Evolutionary conservation across 2,888 invertebrate species (phyloP).

Genomic region (Orchesellides sinensis): DNA sequence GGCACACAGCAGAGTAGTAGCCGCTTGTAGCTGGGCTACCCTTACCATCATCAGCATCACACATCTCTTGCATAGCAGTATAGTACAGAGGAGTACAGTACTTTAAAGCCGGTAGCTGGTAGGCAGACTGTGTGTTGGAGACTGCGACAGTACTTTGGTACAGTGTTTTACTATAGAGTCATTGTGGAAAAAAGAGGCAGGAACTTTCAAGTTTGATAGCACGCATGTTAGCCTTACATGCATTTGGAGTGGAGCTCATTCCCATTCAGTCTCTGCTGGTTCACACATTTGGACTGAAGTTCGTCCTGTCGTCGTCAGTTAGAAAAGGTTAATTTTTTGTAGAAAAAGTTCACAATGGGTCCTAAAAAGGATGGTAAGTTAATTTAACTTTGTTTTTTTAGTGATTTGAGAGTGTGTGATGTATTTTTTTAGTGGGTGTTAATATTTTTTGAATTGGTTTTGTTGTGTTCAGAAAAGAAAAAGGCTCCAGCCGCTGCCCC

Average conservation of each 20-base stretch:
- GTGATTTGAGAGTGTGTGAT: not conserved
- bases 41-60: not conserved
- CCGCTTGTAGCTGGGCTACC: not conserved
- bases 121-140: no score
- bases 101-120: no score
- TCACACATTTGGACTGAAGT: not conserved
- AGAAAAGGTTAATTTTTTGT: not conserved
- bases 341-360: slow-evolving; percentile 57
- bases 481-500: slow-evolving; percentile 78
- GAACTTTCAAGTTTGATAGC: slow-evolving; percentile 52
- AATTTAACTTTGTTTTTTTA: not conserved
- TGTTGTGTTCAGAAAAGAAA: slow-evolving; percentile 70
- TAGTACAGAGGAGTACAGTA: no score
- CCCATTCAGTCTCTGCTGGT: not conserved
- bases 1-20: not conserved
- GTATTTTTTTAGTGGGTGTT: not conserved
- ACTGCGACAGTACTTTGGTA: not conserved
- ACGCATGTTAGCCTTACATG: slow-evolving; percentile 34
- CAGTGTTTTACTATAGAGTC: not conserved
- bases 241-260: not conserved
- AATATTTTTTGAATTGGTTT: not conserved
- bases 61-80: not conserved
- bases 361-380: slow-evolving; percentile 74
- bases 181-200: slow-evolving; percentile 15
- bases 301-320: not conserved